Percentiles rank a stretch among this genome's conserved stretches.
phyloP scores from a whole-genome alignment of 2,113 vertebrate genomes.

The Gasterosteus nipponicus region DNA sequence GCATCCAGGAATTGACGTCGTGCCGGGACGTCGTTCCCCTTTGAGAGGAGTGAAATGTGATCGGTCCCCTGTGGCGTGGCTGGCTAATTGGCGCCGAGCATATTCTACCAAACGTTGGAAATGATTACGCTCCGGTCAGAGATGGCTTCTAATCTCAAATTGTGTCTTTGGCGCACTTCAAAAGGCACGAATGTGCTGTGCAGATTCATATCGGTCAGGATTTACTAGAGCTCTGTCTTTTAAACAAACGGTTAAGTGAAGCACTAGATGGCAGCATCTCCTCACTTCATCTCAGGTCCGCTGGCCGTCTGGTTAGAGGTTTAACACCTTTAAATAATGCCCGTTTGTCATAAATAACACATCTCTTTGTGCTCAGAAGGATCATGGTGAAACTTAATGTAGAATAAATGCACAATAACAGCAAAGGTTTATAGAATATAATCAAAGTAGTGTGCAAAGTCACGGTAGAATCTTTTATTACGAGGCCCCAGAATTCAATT shows the following conservation, averaged over 20 bases:
- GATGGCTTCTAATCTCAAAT: not conserved
- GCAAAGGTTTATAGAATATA: not conserved
- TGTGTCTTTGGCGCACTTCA: not conserved
- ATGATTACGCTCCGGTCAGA: not conserved
- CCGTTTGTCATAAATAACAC: conserved; percentile 29
- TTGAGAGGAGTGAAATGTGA: conserved; percentile 22
- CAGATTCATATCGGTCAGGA: not conserved
- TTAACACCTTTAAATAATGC: conserved; percentile 9
- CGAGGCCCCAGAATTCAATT: not conserved
- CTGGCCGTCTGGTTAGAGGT: conserved; percentile 10
- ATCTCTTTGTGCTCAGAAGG: conserved; percentile 26
- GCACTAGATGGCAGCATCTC: conserved; percentile 78
- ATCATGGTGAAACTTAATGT: conserved; percentile 14
- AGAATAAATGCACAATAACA: conserved; percentile 1
- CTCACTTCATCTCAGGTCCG: conserved; percentile 9
- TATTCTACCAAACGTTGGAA: conserved; percentile 2
- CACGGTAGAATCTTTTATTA: not conserved
- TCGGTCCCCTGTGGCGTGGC: conserved; percentile 14
- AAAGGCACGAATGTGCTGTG: not conserved
- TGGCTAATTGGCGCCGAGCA: conserved; percentile 22
- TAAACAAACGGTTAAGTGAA: not conserved
- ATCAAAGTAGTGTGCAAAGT: not conserved
- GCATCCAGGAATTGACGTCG: not conserved
- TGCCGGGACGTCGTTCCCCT: conserved; percentile 14
- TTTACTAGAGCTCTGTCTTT: not conserved